These are phyloP conservation scores for Gopherus evgoodei DNA, from an alignment of 2,113 vertebrate genomes.

Conservation along the genomic window DNA sequence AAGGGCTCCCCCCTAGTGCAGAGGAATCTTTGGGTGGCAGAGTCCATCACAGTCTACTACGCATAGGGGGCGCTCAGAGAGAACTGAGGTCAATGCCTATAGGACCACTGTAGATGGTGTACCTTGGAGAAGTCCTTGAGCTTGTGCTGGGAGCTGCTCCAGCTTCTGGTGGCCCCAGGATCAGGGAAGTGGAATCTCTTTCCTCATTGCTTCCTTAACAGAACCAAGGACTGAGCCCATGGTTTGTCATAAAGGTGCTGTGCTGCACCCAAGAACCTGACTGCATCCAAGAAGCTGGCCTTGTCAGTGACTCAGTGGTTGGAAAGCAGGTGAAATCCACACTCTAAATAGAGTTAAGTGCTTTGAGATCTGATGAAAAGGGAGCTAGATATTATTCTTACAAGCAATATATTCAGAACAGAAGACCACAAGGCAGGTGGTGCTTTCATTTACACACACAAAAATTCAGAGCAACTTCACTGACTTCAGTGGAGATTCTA, in stretches of 20 bases:
- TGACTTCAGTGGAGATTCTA: not conserved
- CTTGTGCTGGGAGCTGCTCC: not conserved
- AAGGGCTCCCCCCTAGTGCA: not conserved
- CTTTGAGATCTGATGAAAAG: not conserved
- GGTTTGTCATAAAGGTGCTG: not conserved
- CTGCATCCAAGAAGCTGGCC: not conserved
- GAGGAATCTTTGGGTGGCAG: not conserved
- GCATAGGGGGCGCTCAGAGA: not conserved
- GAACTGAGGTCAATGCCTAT: too few relatives aligned
- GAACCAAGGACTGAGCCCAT: not conserved
- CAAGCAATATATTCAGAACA: not conserved
- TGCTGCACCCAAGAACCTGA: not conserved
- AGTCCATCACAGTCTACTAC: not conserved
- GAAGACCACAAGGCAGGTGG: not conserved
- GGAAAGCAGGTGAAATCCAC: not conserved
- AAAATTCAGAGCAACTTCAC: not conserved
- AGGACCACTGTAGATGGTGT: not conserved
- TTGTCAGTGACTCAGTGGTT: not conserved
- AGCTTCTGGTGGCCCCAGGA: not conserved
- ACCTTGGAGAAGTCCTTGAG: not conserved
- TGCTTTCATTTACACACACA: not conserved
- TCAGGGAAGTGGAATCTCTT: not conserved
- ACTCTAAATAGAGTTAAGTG: not conserved
- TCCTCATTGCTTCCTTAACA: not conserved
- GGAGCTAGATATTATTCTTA: not conserved